Conservation (phyloP, 2,797 vertebrate species). For the Crocodylus rhombifer region DNA sequence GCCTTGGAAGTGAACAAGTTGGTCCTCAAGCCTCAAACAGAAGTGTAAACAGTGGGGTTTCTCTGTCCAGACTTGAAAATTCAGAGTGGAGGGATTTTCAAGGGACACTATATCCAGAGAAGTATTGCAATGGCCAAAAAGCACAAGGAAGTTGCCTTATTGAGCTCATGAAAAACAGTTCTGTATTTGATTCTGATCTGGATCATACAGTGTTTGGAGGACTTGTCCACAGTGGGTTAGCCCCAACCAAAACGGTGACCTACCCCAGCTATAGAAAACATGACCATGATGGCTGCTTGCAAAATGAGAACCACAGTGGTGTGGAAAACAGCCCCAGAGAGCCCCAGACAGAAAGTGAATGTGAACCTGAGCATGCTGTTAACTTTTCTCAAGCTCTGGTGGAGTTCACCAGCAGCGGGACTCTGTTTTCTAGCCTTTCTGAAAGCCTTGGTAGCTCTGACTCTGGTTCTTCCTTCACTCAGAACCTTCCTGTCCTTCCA, state of each 20-base stretch:
- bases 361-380: slow-evolving; percentile 88
- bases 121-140: slow-evolving; percentile 72
- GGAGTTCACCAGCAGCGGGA: slow-evolving; percentile 92
- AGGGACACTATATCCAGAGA: slow-evolving; percentile 63
- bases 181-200: slow-evolving; percentile 61
- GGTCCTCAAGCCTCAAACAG: not conserved
- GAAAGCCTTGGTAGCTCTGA: slow-evolving; percentile 85
- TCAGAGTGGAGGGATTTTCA: slow-evolving; percentile 79
- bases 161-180: slow-evolving; percentile 65
- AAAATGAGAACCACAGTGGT: not conserved
- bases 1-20: slow-evolving; percentile 69
- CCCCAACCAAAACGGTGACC: slow-evolving; percentile 1
- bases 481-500: slow-evolving; percentile 92
- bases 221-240: slow-evolving; percentile 22
- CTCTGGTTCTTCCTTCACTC: slow-evolving; percentile 88
- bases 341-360: slow-evolving; percentile 45
- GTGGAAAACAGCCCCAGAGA: rapidly evolving
- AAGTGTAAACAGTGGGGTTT: not conserved
- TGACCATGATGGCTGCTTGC: not conserved
- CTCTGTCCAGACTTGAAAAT: slow-evolving; percentile 39
- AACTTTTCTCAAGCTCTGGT: slow-evolving; percentile 95
- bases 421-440: slow-evolving; percentile 89
- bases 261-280: slow-evolving; percentile 66
- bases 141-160: slow-evolving; percentile 75
- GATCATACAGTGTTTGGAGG: slow-evolving; percentile 69